Percentiles rank a stretch among this genome's conserved stretches.
Evolutionary conservation across 2,888 invertebrate species (phyloP).

Genomic region (Tryphoninae sp.): DNA sequence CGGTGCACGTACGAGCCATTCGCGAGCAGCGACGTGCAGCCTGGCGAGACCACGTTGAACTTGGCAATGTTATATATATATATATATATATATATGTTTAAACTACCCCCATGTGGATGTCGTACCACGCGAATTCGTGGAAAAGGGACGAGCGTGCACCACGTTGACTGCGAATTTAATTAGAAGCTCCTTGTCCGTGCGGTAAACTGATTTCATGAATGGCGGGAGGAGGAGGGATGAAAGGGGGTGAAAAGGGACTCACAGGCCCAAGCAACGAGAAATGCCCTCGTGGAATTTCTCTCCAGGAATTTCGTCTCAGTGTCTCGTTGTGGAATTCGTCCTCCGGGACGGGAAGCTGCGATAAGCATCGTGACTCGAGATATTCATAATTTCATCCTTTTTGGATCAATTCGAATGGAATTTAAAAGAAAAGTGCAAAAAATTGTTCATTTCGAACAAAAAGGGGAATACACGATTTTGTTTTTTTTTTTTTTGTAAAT

Average conservation of each 20-base stretch:
- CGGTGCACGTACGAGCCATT: slow-evolving; percentile 57
- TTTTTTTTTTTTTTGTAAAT: not conserved
- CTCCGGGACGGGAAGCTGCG: not conserved
- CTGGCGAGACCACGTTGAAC: slow-evolving; percentile 39
- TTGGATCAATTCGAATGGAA: not conserved
- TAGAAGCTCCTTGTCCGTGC: slow-evolving; percentile 60
- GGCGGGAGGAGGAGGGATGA: not conserved
- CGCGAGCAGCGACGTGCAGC: slow-evolving; percentile 49
- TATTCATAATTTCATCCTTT: not conserved
- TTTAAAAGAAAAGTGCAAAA: not conserved
- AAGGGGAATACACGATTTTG: not conserved
- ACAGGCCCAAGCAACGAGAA: slow-evolving; percentile 26
- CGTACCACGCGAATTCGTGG: not conserved
- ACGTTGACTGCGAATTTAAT: slow-evolving; percentile 62
- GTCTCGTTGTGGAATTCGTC: slow-evolving; percentile 30
- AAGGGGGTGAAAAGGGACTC: slow-evolving; percentile 15
- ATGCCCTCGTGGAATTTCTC: slow-evolving; percentile 47
- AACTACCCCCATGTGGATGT: slow-evolving; percentile 1
- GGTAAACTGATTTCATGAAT: slow-evolving; percentile 59
- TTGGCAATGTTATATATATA: slow-evolving; percentile 19
- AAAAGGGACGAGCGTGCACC: slow-evolving; percentile 33
- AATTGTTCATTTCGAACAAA: not conserved
- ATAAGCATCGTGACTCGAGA: not conserved
- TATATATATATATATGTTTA: not conserved
- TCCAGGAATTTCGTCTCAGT: slow-evolving; percentile 20